Percentiles rank a stretch among this genome's conserved stretches.
Conservation (phyloP, 2,888 invertebrate genomes). For the Pyrochroa serraticornis region DNA sequence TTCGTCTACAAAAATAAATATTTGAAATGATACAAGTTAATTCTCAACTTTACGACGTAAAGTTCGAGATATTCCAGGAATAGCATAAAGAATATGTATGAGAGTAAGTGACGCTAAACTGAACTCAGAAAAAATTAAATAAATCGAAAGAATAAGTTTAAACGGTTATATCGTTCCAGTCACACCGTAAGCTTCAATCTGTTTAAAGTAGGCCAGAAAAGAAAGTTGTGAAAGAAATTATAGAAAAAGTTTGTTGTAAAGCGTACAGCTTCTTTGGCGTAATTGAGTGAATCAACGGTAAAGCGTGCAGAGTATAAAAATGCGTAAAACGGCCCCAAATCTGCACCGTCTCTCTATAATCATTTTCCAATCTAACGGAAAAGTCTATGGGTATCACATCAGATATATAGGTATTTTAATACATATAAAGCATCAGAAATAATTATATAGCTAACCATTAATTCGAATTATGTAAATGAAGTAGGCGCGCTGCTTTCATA, state of each 20-base stretch:
- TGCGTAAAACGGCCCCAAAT: slow-evolving; percentile 32
- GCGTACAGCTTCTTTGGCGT: slow-evolving; percentile 15
- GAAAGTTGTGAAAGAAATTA: slow-evolving; percentile 14
- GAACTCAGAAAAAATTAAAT: slow-evolving; percentile 37
- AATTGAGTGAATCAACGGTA: slow-evolving; percentile 10
- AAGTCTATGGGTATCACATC: slow-evolving; percentile 53
- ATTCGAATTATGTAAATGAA: slow-evolving; percentile 14
- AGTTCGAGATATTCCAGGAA: no score
- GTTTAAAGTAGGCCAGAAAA: slow-evolving; percentile 21
- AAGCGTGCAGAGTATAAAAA: slow-evolving; percentile 29
- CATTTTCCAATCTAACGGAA: slow-evolving; percentile 37
- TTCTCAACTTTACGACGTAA: no score
- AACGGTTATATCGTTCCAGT: slow-evolving; percentile 26
- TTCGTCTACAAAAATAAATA: not conserved
- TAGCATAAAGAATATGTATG: slow-evolving; percentile 23
- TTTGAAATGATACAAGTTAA: no score
- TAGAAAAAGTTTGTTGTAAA: slow-evolving; percentile 8
- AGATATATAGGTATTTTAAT: slow-evolving; percentile 47
- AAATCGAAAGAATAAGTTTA: slow-evolving; percentile 14
- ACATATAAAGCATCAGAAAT: slow-evolving; percentile 54
- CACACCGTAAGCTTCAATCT: slow-evolving; percentile 31
- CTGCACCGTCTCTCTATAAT: slow-evolving; percentile 23
- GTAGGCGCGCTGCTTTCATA: slow-evolving; percentile 8
- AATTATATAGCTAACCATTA: slow-evolving; percentile 49
- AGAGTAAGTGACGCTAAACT: slow-evolving; percentile 33